A percentile compares a stretch with the other conserved stretches of the same genome.
Conservation (phyloP, 2,113 vertebrate genomes). For the Eulemur macaco region DNA sequence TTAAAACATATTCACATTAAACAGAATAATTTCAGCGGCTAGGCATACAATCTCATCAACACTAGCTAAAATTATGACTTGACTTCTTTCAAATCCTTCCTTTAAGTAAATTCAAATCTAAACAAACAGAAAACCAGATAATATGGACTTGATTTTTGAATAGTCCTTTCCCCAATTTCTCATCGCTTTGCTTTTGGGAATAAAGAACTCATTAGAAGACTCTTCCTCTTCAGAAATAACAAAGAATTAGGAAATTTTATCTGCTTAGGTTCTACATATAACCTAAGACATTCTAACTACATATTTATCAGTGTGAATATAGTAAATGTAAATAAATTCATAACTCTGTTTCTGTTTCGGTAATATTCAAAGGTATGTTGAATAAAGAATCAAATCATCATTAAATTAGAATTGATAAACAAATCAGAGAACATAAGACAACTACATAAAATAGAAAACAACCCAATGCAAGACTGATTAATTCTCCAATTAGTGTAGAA, state of each 20-base stretch:
- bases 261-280: constrained; percentile 75
- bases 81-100: constrained; percentile 80
- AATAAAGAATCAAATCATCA: constrained; percentile 61
- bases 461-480: constrained; percentile 76
- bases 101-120: constrained; percentile 62
- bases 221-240: constrained; percentile 76
- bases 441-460: constrained; percentile 53
- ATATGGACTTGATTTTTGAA: constrained; percentile 70
- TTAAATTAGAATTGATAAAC: constrained; percentile 66
- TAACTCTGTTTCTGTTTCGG: constrained; percentile 67
- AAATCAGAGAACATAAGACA: constrained; percentile 66
- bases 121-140: constrained; percentile 79
- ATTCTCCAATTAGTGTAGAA: constrained; percentile 70
- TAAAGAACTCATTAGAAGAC: constrained; percentile 74
- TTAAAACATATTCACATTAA: constrained; percentile 79
- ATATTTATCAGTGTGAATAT: constrained; percentile 75
- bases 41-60: constrained; percentile 70
- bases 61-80: constrained; percentile 80
- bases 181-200: constrained; percentile 65
- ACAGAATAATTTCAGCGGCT: constrained; percentile 72
- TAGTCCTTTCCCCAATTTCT: background rate
- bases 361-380: constrained; percentile 50
- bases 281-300: constrained; percentile 71
- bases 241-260: constrained; percentile 69
- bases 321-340: constrained; percentile 64